A percentile compares a stretch with the other conserved stretches of the same genome.
These are phyloP conservation scores for Poeciliopsis presidionis DNA, from an alignment of 2,797 vertebrate species.

Conservation along the genomic window DNA sequence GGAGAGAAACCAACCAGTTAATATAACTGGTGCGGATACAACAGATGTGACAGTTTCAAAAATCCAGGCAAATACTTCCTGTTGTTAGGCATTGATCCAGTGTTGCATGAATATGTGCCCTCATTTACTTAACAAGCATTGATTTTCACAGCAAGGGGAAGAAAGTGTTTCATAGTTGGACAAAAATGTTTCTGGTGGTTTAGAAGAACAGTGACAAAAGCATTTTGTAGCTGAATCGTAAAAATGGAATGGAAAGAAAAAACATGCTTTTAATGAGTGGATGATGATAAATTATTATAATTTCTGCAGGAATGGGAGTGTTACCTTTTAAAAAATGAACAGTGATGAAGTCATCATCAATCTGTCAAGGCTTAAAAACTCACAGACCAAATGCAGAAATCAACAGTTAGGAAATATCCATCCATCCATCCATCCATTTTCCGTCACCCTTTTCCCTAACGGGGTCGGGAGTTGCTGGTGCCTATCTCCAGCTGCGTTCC, in stretches of 20 bases:
- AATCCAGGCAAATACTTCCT: not conserved
- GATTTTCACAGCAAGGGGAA: not conserved
- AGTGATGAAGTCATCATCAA: not conserved
- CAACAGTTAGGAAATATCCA: not conserved
- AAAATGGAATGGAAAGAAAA: not conserved
- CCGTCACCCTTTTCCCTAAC: too few species aligned
- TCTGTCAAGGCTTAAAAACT: not conserved
- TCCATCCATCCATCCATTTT: too few species aligned
- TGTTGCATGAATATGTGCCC: not conserved
- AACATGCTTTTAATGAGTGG: not conserved
- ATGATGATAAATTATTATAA: not conserved
- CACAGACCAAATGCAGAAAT: not conserved
- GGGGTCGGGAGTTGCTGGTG: too few species aligned
- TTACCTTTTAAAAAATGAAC: not conserved
- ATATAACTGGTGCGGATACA: not conserved
- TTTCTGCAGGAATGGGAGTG: not conserved
- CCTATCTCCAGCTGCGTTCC: too few species aligned
- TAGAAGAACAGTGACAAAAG: not conserved
- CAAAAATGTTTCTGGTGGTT: not conserved
- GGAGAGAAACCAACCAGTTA: not conserved
- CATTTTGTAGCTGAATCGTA: not conserved
- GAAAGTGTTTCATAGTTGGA: not conserved
- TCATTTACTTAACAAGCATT: conserved; percentile 1
- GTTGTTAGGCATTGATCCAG: not conserved
- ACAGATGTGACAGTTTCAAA: not conserved